Conservation (phyloP, 64 coral and sea anemone genomes). For the Hydrozoanthus tunicans region DNA sequence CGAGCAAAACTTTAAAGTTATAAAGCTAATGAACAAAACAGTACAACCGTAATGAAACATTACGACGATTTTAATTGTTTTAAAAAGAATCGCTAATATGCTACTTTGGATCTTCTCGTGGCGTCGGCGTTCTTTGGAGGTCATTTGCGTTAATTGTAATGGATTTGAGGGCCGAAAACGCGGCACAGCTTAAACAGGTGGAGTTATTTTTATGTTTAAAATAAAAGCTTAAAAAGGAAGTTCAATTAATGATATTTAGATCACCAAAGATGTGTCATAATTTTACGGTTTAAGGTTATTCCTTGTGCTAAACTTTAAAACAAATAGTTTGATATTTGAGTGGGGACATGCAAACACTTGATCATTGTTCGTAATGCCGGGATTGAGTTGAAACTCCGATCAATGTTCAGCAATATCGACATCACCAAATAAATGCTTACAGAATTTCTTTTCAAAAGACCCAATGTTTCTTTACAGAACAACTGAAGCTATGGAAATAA, state of each 20-base stretch:
- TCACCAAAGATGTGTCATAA: background rate
- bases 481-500: constrained; percentile 7
- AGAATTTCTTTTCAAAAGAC: background rate
- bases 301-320: background rate
- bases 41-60: constrained; percentile 1
- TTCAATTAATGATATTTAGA: background rate
- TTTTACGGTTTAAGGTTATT: background rate
- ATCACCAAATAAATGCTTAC: background rate
- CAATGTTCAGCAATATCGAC: constrained; percentile 20
- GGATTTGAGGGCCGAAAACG: constrained; percentile 44
- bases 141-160: background rate
- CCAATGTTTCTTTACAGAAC: background rate
- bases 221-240: background rate
- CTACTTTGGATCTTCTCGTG: background rate
- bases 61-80: background rate
- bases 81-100: background rate
- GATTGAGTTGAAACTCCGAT: constrained; percentile 11
- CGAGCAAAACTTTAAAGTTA: constrained; percentile 24
- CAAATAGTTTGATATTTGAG: background rate
- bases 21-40: constrained; percentile 20
- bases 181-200: constrained; percentile 27
- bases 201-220: background rate
- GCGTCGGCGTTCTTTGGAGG: background rate
- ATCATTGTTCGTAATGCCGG: constrained; percentile 33
- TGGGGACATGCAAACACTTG: background rate